These are phyloP conservation scores for Eristalis arbustorum DNA, from an alignment of 2,888 invertebrate genomes.

Conservation along the genomic window DNA sequence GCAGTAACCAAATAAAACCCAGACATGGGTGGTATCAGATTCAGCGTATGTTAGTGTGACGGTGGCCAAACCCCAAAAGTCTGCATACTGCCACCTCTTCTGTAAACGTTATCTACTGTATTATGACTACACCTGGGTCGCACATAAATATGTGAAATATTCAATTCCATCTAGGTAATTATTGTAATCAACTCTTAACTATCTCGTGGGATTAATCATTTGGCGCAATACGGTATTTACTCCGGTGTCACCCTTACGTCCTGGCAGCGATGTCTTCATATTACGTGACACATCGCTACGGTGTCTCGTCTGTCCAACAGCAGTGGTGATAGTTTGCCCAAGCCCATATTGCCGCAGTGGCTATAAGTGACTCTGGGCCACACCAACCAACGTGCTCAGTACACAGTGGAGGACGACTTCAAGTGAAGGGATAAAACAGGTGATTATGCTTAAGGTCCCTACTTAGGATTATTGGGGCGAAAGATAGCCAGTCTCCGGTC, in stretches of 20 bases:
- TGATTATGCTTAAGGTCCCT: constrained; percentile 55
- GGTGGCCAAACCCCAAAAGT: constrained; percentile 21
- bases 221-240: constrained; percentile 65
- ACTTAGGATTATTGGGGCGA: constrained; percentile 38
- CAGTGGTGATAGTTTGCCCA: constrained; percentile 19
- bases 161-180: constrained; percentile 59
- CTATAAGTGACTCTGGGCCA: constrained; percentile 26
- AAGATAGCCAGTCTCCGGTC: constrained; percentile 36
- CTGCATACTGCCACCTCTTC: not conserved
- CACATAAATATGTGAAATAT: constrained; percentile 43
- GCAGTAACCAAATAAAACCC: not conserved
- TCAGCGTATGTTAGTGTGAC: not conserved
- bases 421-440: constrained; percentile 26
- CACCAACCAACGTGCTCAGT: not conserved
- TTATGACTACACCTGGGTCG: not conserved
- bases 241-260: constrained; percentile 31
- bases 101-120: not conserved
- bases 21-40: not conserved
- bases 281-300: not conserved
- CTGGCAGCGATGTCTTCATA: constrained; percentile 4
- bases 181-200: constrained; percentile 68
- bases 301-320: not conserved
- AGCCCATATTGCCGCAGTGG: constrained; percentile 15
- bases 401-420: not conserved
- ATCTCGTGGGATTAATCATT: constrained; percentile 69